Evolutionary conservation across 2,113 vertebrate genomes (phyloP).

Genomic region (Probosciger aterrimus): DNA sequence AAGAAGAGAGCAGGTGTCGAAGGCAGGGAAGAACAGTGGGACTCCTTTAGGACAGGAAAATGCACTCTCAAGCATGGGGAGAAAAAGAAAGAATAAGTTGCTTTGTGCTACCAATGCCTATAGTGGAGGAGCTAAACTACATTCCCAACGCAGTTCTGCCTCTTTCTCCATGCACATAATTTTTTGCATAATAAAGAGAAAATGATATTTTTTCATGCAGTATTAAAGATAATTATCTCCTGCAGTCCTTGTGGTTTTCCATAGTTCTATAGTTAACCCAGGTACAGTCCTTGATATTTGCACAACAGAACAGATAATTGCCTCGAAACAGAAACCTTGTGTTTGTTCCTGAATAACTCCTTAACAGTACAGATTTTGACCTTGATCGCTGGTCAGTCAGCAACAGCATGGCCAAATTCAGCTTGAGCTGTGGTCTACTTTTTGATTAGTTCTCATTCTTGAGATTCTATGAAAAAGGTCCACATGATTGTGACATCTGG

Average conservation of each 20-base stretch:
- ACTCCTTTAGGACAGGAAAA: conserved; percentile 54
- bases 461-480: neutral
- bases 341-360: neutral
- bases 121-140: neutral
- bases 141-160: neutral
- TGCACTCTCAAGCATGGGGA: conserved; percentile 7
- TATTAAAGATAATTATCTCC: conserved; percentile 35
- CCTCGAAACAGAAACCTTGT: neutral
- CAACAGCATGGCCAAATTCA: neutral
- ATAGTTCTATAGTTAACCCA: neutral
- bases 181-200: conserved; percentile 39
- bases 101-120: neutral
- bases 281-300: neutral
- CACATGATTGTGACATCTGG: neutral
- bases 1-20: conserved; percentile 56
- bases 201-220: neutral
- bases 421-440: neutral
- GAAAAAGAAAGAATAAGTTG: conserved; percentile 30
- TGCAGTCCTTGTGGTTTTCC: neutral
- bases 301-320: neutral
- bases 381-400: neutral
- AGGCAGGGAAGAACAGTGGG: conserved; percentile 60
- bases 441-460: neutral
- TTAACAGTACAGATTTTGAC: neutral
- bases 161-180: neutral